A percentile compares a stretch with the other conserved stretches of the same genome.
These are phyloP conservation scores for Oncorhynchus kisutch DNA, from an alignment of 2,113 vertebrate species.

Conservation along the genomic window DNA sequence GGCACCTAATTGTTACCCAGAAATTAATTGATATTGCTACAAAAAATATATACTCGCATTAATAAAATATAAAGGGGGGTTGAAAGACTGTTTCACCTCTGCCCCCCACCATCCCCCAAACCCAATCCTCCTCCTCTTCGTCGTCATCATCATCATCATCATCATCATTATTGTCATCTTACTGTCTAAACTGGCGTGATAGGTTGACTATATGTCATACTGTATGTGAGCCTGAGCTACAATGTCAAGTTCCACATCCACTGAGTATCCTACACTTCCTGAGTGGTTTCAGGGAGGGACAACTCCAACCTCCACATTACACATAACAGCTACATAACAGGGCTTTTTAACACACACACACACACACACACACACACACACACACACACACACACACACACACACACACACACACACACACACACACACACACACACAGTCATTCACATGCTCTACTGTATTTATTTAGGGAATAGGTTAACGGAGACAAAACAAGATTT, in stretches of 20 bases:
- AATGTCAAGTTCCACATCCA: background rate
- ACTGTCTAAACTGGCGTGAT: background rate
- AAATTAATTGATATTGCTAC: background rate
- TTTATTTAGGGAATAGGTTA: conserved; percentile 35
- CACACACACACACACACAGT: background rate
- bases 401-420: background rate
- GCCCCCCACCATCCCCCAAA: background rate
- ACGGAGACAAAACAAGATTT: conserved; percentile 36
- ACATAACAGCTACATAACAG: background rate
- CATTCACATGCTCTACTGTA: conserved; percentile 22
- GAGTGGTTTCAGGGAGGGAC: background rate
- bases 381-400: background rate
- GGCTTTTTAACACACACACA: background rate
- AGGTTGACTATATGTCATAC: background rate
- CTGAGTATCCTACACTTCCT: background rate
- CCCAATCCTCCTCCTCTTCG: background rate
- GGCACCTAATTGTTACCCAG: too few relatives aligned
- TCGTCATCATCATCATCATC: background rate
- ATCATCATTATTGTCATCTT: background rate
- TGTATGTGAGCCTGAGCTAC: background rate
- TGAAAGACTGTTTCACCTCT: background rate
- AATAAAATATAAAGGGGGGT: background rate
- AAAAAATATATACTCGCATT: background rate
- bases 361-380: background rate
- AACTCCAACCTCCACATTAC: background rate